A percentile compares a stretch with the other conserved stretches of the same genome.
Conservation (phyloP, 53 echinoderm and acorn worm genomes). For the Holothuria leucospilota region DNA sequence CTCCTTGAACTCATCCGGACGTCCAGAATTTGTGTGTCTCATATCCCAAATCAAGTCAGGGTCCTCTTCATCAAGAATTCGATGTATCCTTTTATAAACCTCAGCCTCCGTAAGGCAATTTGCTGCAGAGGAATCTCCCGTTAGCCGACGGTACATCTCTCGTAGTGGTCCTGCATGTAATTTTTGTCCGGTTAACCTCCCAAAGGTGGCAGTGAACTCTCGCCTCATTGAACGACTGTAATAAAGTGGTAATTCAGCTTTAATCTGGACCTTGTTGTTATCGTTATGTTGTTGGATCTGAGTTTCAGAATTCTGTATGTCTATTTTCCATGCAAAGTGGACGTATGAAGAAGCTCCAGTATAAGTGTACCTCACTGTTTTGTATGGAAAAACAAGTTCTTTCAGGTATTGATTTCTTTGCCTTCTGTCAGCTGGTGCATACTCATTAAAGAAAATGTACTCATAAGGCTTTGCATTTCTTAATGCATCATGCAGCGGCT, state of each 20-base stretch:
- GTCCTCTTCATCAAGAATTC: slow-evolving; percentile 62
- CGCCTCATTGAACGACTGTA: slow-evolving; percentile 54
- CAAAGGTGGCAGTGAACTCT: slow-evolving; percentile 57
- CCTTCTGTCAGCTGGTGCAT: slow-evolving; percentile 53
- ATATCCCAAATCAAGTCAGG: slow-evolving; percentile 56
- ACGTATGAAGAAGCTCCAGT: slow-evolving; percentile 34
- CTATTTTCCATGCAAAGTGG: slow-evolving; percentile 52
- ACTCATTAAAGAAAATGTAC: slow-evolving; percentile 56
- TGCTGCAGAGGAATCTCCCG: slow-evolving; percentile 52
- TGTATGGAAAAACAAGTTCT: slow-evolving; percentile 48
- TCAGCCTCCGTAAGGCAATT: slow-evolving; percentile 43
- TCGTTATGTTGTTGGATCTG: slow-evolving; percentile 53
- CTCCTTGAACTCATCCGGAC: slow-evolving; percentile 39
- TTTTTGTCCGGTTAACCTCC: slow-evolving; percentile 45
- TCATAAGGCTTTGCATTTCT: slow-evolving; percentile 41
- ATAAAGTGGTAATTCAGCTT: slow-evolving; percentile 40
- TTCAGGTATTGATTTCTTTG: slow-evolving; percentile 25
- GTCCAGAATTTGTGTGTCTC: slow-evolving; percentile 17
- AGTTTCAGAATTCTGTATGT: slow-evolving; percentile 40
- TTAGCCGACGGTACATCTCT: slow-evolving; percentile 45
- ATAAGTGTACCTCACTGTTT: slow-evolving; percentile 55
- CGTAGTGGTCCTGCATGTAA: slow-evolving; percentile 20
- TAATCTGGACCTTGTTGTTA: slow-evolving; percentile 51
- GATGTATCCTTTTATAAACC: slow-evolving; percentile 56
- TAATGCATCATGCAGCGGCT: slow-evolving; percentile 52